phyloP scores from a whole-genome alignment of 2,888 invertebrate genomes.

The Tricholauxania praeusta region DNA sequence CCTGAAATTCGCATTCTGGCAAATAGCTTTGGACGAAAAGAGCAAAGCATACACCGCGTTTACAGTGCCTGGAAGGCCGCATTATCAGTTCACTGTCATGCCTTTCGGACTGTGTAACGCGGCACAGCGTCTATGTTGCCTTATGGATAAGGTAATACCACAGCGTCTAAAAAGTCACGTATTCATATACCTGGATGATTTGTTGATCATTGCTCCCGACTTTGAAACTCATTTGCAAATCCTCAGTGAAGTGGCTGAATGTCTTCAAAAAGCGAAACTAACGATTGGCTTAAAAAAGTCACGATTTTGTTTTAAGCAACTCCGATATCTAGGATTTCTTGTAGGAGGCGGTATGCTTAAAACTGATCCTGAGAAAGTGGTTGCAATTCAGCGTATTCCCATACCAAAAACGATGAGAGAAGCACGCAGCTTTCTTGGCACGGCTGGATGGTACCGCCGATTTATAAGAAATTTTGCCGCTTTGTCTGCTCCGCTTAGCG shows the following conservation, averaged over 20 bases:
- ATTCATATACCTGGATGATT: background rate
- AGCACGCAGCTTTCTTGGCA: background rate
- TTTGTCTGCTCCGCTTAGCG: conserved; percentile 2
- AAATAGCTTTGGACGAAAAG: background rate
- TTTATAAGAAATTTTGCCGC: conserved; percentile 5
- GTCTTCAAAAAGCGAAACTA: background rate
- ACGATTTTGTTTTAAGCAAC: too few relatives aligned
- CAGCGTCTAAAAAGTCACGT: background rate
- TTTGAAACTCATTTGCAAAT: conserved; percentile 5
- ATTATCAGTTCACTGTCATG: background rate
- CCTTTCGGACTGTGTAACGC: background rate
- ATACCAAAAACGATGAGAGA: background rate
- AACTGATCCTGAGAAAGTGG: background rate
- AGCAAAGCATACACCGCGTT: background rate
- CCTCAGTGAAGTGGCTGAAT: background rate
- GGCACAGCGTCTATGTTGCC: background rate
- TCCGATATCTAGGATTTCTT: too few relatives aligned
- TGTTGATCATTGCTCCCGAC: background rate
- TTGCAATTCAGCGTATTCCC: background rate
- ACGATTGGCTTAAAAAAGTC: background rate
- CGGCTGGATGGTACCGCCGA: conserved; percentile 4
- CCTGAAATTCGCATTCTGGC: conserved; percentile 2
- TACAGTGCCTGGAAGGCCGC: background rate
- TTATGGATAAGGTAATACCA: background rate
- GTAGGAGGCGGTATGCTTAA: too few relatives aligned